Base-by-base conservation (phyloP, 1,140 invertebrate genomes). In the Listronotus oregonensis region DNA sequence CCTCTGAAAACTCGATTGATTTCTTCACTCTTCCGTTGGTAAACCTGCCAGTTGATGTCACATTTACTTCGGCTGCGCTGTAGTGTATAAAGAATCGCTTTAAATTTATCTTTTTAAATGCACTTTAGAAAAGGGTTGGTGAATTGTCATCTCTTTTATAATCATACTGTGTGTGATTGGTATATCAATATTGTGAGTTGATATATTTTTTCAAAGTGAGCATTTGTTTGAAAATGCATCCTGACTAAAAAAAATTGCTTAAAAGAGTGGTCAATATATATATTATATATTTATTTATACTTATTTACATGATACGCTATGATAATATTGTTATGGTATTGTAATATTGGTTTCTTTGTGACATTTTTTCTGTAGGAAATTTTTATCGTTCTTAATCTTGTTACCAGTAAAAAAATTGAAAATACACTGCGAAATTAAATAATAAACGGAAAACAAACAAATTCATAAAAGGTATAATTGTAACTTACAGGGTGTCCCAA, bases 121-220 rank as follows among this genome's bases (percentile, higher is more conserved):
- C 6, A 49, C 43, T 66, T 49, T 58, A 66, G 51, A 71, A 57
- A 66, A 70, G 42, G 54, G 61, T 71, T 67, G 55, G 66, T 71
- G 64, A 70, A 71, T 67, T 68, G 73, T 74, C 68, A 73, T 71
- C 64, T 72, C 69, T 73, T 67, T 72, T 72, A 69, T 74, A 77
- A 79, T 79, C 78, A 79, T 79, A 75, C 78, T 79, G 78, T 79
- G 78, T 79, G 77, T 79, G 78, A 78, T 78, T 71, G 75, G 77
- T 78, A 78, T 78, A 78, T 78, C 78, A 79, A 78, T 79, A 71
- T 78, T 79, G 71, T 78, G 72, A 77, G 75, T 78, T 78, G 78
- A 78, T 78, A 74, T 75, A 71, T 63, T 58, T 39, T 52, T 51
- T 46, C 43, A 68, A 67, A 60, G 66, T 71, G 67, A 74, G 77